These are phyloP conservation scores for human DNA, from an alignment of 2,113 vertebrate species.

Conservation along the genomic window GRCh38 chr18:49897001-49897500, in stretches of 20 bases:
- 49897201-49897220: accelerated
- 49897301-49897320: not conserved
- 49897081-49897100: not conserved
- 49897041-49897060: not conserved
- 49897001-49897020: not conserved
- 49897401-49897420: not conserved
- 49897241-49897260: accelerated
- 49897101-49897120: not conserved
- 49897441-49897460: no score
- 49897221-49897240: not conserved
- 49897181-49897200: no score
- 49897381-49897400: not conserved
- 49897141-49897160: not conserved
- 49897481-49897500: no score
- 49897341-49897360: not conserved
- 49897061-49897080: not conserved
- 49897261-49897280: no score
- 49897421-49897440: not conserved
- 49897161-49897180: not conserved
- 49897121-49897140: not conserved
- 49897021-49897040: not conserved
- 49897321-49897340: not conserved
- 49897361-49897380: not conserved
- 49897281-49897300: accelerated
- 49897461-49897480: no score